A percentile compares a stretch with the other conserved stretches of the same genome.
Conservation (phyloP, 2,797 vertebrate species). For the Fringilla coelebs region DNA sequence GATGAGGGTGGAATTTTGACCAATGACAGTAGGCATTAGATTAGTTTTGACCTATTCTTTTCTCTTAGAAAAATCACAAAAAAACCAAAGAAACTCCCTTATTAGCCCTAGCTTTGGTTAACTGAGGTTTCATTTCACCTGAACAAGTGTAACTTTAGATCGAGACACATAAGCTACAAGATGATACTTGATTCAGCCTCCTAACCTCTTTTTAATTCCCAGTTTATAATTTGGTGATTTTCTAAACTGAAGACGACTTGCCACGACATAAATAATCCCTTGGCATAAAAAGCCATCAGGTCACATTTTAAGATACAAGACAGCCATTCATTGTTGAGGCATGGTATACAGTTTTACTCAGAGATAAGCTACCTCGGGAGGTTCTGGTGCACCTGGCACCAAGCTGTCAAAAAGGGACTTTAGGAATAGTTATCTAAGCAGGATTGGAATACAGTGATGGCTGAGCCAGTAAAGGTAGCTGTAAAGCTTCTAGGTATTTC, state of each 20-base stretch:
- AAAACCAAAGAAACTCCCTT: background rate
- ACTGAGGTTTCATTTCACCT: background rate
- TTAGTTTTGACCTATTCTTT: background rate
- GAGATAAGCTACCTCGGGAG: background rate
- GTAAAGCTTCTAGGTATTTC: background rate
- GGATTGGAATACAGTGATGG: background rate
- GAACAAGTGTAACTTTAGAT: background rate
- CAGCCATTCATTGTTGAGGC: background rate
- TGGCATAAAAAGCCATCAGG: background rate
- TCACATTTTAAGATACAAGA: background rate
- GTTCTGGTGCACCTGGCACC: background rate
- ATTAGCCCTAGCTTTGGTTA: background rate
- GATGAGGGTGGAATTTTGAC: background rate
- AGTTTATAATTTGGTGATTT: background rate
- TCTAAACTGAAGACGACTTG: background rate
- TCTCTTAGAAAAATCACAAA: background rate
- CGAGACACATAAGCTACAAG: background rate
- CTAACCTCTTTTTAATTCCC: background rate
- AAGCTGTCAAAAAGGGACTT: background rate
- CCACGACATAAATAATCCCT: background rate
- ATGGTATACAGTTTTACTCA: background rate
- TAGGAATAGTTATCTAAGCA: background rate
- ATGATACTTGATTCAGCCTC: background rate
- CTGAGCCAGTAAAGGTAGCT: background rate
- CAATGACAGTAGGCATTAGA: background rate